A percentile compares a stretch with the other conserved stretches of the same genome.
phyloP scores from a whole-genome alignment of 2,797 vertebrate species.

The Intellagama lesueurii region DNA sequence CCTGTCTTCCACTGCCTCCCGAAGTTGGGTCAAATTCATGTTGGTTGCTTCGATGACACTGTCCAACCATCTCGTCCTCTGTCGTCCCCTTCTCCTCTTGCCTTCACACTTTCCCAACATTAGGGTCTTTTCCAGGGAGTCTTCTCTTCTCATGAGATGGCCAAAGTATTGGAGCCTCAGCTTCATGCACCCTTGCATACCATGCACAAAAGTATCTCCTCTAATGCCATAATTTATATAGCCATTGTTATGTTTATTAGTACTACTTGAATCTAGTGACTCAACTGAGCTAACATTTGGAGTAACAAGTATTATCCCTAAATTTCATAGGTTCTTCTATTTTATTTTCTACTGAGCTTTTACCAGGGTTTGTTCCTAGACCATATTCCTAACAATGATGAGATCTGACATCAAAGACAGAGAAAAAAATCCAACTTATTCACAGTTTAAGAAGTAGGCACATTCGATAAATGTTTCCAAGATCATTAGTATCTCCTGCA shows the following conservation, averaged over 20 bases:
- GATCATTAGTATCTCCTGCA: constrained; percentile 22
- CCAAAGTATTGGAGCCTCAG: too few relatives aligned
- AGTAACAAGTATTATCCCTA: constrained; percentile 59
- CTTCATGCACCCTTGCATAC: neutral
- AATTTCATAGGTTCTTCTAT: constrained; percentile 56
- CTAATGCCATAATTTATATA: neutral
- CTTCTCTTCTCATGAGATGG: too few relatives aligned
- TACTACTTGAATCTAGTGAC: constrained; percentile 44
- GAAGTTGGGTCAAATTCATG: too few relatives aligned
- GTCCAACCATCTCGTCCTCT: too few relatives aligned
- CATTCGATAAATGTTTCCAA: neutral
- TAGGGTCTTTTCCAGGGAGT: too few relatives aligned
- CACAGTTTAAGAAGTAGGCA: constrained; percentile 1
- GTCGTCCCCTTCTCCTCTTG: too few relatives aligned
- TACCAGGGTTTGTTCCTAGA: constrained; percentile 26
- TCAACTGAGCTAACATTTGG: constrained; percentile 36
- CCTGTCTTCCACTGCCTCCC: too few relatives aligned
- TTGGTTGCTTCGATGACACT: too few relatives aligned
- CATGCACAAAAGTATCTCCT: neutral
- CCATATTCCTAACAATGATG: neutral
- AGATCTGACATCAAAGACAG: neutral
- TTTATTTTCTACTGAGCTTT: constrained; percentile 44
- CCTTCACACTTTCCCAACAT: too few relatives aligned
- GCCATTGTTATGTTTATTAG: neutral
- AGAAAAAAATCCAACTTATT: neutral